Percentiles rank a stretch among this genome's conserved stretches.
Conservation (phyloP, 2,113 vertebrate genomes). For the Callipepla californica region DNA sequence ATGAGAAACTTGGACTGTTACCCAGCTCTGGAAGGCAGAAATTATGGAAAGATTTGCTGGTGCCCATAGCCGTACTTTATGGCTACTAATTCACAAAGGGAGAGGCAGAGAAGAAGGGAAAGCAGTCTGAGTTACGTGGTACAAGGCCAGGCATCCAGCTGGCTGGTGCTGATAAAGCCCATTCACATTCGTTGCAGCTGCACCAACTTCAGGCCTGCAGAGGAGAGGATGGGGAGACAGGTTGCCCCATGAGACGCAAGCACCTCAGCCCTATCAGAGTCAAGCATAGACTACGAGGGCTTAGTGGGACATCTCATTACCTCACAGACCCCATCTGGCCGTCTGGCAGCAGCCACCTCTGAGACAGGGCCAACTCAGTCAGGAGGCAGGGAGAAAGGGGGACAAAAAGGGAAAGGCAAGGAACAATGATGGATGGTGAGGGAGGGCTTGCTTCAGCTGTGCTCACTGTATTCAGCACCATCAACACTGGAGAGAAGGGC, state of each 20-base stretch:
- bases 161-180: background rate
- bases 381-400: fast-evolving
- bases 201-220: fast-evolving
- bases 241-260: background rate
- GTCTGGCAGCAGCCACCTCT: background rate
- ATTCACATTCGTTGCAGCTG: fast-evolving
- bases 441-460: background rate
- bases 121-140: background rate
- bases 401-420: background rate
- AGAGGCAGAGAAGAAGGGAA: background rate
- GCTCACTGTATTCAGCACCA: background rate
- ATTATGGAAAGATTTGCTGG: constrained; percentile 23
- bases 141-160: background rate
- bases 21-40: background rate
- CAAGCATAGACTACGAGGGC: fast-evolving
- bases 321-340: fast-evolving
- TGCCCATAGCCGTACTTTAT: background rate
- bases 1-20: background rate
- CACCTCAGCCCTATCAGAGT: background rate
- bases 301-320: background rate
- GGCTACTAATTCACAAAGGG: background rate
- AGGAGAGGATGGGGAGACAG: background rate
- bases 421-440: background rate
- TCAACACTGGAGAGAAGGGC: background rate
- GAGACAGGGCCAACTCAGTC: fast-evolving